Evolutionary conservation across 2,888 invertebrate species (phyloP), one percentile per base, ranked within the genome.

Genomic region (Calameuta pallipes): DNA sequence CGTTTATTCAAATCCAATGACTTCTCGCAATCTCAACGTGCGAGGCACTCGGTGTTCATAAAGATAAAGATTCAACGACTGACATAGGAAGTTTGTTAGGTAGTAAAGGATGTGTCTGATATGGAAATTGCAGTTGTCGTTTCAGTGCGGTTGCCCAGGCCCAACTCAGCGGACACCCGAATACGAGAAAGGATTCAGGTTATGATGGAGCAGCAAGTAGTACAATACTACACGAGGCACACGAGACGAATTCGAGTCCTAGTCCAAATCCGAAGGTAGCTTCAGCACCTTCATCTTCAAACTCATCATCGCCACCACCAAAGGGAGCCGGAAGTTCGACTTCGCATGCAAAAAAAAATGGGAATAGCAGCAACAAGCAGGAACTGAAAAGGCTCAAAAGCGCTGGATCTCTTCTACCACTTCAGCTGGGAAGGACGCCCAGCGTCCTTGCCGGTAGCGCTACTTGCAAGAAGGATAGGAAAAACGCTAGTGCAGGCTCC

Each of bases 391-490:
- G 89, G 82, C 83, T 89, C 15, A 89, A 89, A 78, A 90, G 89
- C 79, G 81, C 89, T 37, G 86, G 88, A 4, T 86, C 90, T 4
- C 85, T 91, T 30, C 80, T 91, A 36, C 91, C 91, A n/a, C 85
- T 90, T 41, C 90, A 89, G 77, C 83, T 91, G 36, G 87, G 86
- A 69, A 86, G 90, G 74, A 89, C 87, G 73, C 87, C 89, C 36
- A 90, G 88, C 79, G 87, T 88, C 11, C 80, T 88, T 75, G 85
- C 90, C 30, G 90, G 91, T 80, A 92, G 92, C 82, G 92, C 93
- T 87, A 93, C 94, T 83, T 83, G 86, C 76, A 97, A 96, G 92
- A 97, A 97, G 90, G 95, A 96, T 85, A 92, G 95, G 80, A 95
- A 95, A 90, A 91, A 91, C 78, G 94, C 95, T 11, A 94, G 94